phyloP scores from a whole-genome alignment of 2,113 vertebrate species.

The Galemys pyrenaicus region DNA sequence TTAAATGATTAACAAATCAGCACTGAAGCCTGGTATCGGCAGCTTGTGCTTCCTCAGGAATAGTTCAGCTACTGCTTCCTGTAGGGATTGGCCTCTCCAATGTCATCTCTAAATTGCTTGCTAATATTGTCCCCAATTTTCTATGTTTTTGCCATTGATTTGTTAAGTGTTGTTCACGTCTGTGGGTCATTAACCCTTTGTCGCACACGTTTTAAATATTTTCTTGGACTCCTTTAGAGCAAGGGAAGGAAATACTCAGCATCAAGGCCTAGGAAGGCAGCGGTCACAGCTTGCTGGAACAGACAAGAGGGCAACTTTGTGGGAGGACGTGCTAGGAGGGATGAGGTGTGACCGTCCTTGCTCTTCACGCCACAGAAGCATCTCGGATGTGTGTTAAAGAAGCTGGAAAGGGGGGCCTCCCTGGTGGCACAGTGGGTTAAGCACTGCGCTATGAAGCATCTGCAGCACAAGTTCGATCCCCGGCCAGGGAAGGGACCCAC shows the following conservation, averaged over 20 bases:
- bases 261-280: neutral
- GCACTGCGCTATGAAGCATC: too few species aligned
- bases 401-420: too few species aligned
- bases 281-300: neutral
- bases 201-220: neutral
- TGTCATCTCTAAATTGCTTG: neutral
- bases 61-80: neutral
- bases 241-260: neutral
- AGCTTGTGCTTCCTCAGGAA: neutral
- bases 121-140: neutral
- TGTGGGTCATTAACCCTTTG: neutral
- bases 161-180: conserved; percentile 43
- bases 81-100: too few species aligned
- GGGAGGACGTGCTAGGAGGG: fast-evolving
- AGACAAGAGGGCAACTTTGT: neutral
- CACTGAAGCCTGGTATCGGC: neutral
- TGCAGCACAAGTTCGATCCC: too few species aligned
- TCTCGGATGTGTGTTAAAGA: neutral
- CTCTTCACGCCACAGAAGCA: neutral
- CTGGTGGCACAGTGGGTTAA: too few species aligned
- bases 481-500: too few species aligned
- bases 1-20: neutral
- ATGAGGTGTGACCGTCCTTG: neutral
- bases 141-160: neutral
- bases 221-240: neutral